phyloP scores from a whole-genome alignment of 1,140 invertebrate genomes.

The Drosophila asahinai region DNA sequence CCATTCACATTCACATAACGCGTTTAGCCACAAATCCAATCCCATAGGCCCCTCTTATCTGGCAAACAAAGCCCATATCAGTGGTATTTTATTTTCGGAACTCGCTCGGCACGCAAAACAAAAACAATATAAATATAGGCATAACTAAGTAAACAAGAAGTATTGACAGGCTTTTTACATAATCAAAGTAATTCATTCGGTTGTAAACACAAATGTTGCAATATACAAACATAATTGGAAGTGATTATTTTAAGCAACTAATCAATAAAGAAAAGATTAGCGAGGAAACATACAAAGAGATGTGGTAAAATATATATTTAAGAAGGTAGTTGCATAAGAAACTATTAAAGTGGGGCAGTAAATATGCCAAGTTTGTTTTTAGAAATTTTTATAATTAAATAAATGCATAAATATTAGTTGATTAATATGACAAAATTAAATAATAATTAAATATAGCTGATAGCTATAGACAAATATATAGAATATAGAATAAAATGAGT shows the following conservation, averaged over 20 bases:
- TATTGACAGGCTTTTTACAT: constrained; percentile 29
- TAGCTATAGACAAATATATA: too few relatives aligned
- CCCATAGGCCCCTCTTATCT: constrained; percentile 17
- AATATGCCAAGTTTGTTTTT: too few relatives aligned
- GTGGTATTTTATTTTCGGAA: constrained; percentile 22
- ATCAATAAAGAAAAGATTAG: not conserved
- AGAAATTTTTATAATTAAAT: too few relatives aligned
- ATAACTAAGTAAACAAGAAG: constrained; percentile 16
- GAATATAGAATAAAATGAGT: too few relatives aligned
- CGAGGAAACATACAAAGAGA: not conserved
- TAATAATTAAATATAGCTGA: too few relatives aligned
- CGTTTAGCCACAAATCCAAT: constrained; percentile 30
- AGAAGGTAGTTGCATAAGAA: not conserved
- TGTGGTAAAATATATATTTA: not conserved
- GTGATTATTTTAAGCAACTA: not conserved
- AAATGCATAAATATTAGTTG: too few relatives aligned
- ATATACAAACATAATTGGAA: not conserved
- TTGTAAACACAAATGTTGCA: constrained; percentile 1
- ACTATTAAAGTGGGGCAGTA: too few relatives aligned
- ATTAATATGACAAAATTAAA: too few relatives aligned
- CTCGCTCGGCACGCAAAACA: constrained; percentile 6
- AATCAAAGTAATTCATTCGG: constrained; percentile 3
- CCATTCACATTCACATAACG: constrained; percentile 29
- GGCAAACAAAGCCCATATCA: constrained; percentile 34
- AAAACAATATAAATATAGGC: constrained; percentile 15